These are phyloP conservation scores for Cydia pomonella DNA, from an alignment of 1,140 invertebrate species.

Conservation along the genomic window DNA sequence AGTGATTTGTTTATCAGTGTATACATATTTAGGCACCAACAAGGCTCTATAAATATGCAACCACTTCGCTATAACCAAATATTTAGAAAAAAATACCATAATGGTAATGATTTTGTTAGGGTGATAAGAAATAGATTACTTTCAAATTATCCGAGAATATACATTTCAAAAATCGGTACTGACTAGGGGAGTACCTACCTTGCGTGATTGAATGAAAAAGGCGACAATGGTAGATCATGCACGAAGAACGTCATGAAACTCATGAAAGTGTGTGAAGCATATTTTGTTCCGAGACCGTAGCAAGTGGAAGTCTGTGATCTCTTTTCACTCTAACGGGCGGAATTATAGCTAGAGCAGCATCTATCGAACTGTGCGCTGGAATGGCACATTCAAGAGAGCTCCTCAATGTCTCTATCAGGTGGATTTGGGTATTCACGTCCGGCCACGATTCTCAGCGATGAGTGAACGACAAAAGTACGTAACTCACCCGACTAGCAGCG, in stretches of 20 bases:
- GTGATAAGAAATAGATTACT: neutral
- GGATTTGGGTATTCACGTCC: too few species aligned
- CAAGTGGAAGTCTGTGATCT: neutral
- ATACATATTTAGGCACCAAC: too few species aligned
- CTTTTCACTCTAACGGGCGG: neutral
- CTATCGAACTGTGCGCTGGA: too few species aligned
- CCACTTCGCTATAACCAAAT: too few species aligned
- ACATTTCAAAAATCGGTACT: neutral
- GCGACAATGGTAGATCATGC: neutral
- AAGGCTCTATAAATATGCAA: too few species aligned
- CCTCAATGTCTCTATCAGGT: too few species aligned
- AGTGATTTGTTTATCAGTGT: too few species aligned
- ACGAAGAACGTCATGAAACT: neutral
- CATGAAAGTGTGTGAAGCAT: neutral
- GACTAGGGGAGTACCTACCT: neutral
- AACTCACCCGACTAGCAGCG: slow-evolving; percentile 75
- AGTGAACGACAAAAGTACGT: neutral
- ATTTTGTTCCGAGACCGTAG: neutral
- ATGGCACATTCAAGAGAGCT: too few species aligned
- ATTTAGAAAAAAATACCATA: too few species aligned
- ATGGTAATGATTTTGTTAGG: neutral
- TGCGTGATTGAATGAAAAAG: neutral
- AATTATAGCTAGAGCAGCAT: neutral
- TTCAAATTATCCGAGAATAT: neutral
- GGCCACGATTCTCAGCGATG: neutral